Evolutionary conservation across 2,113 vertebrate genomes (phyloP).

Genomic region (Podocnemis expansa): DNA sequence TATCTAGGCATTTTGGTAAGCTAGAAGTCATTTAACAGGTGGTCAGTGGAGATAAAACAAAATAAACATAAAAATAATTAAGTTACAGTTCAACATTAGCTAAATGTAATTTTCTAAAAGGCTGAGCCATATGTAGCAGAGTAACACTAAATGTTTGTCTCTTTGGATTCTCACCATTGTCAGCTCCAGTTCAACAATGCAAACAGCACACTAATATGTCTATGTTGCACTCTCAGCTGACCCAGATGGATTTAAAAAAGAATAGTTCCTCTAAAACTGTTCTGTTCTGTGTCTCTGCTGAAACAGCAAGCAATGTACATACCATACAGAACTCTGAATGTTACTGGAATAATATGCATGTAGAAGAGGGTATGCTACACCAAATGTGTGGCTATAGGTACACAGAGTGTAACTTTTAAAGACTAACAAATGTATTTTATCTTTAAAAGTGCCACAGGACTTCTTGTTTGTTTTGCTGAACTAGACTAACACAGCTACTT

Average conservation of each 20-base stretch:
- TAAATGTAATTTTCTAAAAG: background rate
- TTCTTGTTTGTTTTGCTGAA: no score
- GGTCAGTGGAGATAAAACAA: background rate
- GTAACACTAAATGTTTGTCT: conserved; percentile 8
- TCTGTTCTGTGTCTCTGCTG: conserved; percentile 57
- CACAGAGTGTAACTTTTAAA: background rate
- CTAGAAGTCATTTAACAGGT: background rate
- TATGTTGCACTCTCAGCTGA: conserved; percentile 39
- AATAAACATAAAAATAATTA: background rate
- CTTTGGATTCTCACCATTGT: conserved; percentile 1
- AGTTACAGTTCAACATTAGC: no score
- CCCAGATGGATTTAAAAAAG: conserved; percentile 53
- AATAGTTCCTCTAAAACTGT: conserved; percentile 67
- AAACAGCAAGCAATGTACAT: conserved; percentile 29
- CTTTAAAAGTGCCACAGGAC: no score
- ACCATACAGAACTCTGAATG: background rate
- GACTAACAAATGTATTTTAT: no score
- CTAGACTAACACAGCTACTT: no score
- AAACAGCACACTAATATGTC: background rate
- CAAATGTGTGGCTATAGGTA: background rate
- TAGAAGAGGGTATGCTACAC: background rate
- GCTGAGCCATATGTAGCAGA: background rate
- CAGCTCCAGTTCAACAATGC: background rate
- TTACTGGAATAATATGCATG: background rate
- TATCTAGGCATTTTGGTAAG: background rate